Evolutionary conservation across 2,797 vertebrate species (phyloP).

Genomic region (Erethizon dorsatum): DNA sequence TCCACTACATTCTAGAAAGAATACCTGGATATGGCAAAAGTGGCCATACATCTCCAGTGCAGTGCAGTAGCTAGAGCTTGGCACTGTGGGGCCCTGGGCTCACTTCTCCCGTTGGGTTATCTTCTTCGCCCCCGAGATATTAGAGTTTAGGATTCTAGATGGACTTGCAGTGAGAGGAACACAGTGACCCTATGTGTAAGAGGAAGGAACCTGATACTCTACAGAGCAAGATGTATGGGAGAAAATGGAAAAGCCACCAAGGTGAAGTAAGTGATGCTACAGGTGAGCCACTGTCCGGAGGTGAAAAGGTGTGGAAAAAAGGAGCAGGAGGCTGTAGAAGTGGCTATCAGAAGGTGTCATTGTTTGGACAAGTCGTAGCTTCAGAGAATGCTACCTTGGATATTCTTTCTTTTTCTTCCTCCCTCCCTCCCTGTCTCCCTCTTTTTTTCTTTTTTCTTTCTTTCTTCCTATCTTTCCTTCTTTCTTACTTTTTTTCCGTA

Average conservation of each 20-base stretch:
- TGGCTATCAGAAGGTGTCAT: not conserved
- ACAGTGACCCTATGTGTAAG: not conserved
- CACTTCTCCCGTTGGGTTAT: not conserved
- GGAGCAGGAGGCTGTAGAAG: not conserved
- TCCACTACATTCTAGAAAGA: not conserved
- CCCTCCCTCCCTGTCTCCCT: too few species aligned
- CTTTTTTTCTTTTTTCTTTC: not conserved
- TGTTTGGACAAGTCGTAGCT: not conserved
- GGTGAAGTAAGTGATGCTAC: not conserved
- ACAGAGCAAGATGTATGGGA: not conserved
- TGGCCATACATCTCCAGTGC: not conserved
- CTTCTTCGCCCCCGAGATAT: not conserved
- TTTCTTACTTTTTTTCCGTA: not conserved
- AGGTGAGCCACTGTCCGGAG: not conserved
- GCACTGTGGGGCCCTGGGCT: accelerated
- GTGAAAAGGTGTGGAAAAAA: not conserved
- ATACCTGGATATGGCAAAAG: not conserved
- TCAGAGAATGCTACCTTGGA: not conserved
- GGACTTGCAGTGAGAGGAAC: not conserved
- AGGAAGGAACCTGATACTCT: not conserved
- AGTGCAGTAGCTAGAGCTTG: not conserved
- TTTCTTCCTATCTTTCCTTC: not conserved
- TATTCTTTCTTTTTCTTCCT: not conserved
- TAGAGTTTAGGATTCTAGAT: not conserved
- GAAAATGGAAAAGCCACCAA: not conserved